Conservation (phyloP, 92 coral and sea anemone genomes). For the Porites rus region DNA sequence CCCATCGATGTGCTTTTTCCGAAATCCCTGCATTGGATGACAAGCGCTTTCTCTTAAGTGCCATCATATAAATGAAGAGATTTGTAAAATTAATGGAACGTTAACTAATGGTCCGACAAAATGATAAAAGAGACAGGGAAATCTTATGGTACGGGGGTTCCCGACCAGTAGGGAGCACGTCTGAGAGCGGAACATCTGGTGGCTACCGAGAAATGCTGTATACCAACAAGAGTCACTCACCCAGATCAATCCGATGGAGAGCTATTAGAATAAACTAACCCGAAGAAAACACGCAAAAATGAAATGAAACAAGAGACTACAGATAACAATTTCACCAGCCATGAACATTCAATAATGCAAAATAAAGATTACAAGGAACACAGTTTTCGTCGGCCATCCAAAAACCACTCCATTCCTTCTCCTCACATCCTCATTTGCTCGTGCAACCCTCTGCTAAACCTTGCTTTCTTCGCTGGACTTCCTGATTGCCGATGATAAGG, state of each 20-base stretch:
- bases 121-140: neutral
- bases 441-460: neutral
- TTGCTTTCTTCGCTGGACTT: neutral
- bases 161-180: slow-evolving; percentile 26
- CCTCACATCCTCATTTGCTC: neutral
- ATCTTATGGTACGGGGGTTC: slow-evolving; percentile 10
- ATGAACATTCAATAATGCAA: too few species aligned
- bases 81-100: neutral
- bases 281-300: too few species aligned
- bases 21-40: neutral
- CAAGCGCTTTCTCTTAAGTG: neutral
- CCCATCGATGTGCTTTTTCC: neutral
- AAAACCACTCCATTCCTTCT: too few species aligned
- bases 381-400: too few species aligned
- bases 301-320: too few species aligned
- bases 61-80: neutral
- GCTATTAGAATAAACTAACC: too few species aligned
- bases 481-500: neutral
- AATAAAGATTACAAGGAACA: too few species aligned
- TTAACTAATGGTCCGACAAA: neutral
- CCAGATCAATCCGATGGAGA: too few species aligned
- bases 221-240: slow-evolving; percentile 24
- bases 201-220: slow-evolving; percentile 22
- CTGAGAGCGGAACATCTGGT: slow-evolving; percentile 12
- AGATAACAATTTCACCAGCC: too few species aligned